Base-by-base conservation (phyloP, 2,113 vertebrate species). In the Semnopithecus entellus region DNA sequence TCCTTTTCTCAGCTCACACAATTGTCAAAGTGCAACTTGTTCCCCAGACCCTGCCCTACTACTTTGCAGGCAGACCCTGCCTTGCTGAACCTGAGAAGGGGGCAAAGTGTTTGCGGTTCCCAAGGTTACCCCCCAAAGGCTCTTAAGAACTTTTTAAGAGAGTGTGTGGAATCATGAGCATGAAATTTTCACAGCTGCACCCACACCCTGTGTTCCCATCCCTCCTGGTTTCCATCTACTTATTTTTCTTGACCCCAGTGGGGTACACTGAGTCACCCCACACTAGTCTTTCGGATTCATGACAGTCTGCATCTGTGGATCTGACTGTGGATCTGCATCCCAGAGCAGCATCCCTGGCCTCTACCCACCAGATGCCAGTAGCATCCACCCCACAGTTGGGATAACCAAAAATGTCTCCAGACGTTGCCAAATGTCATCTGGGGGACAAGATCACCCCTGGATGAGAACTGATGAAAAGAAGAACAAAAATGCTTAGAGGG, bases 101-200 rank as follows among this genome's bases (percentile, higher is more conserved):
- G 7, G 5, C 17, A 2, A 12, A 20, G 12, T n/a, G 90, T 17
- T 32, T 88, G 38, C 0, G 1, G 35, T 9, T 23, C 52, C 40
- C 55, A 7, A 55, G 38, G 25, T 30, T 2, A 23, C 25, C 23
- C 30, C 73, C 20, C 52, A 22, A 40, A 64, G 23, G 25, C 11
- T 23, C 23, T 13, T 3, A 4, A 59, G 89, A 79, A 5, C 52
- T 20, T 72, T 1, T 72, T 1, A 45, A 10, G 89, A 52, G 23
- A n/a, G 30, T 25, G 5, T 2, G 1, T 27, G 57, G 50, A 40
- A 22, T 45, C 20, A 1, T 25, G 4, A 4, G n/a, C 14, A 32
- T 8, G 35, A 22, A 7, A 13, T 30, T 7, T 4, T 9, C 50
- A 5, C 1, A 6, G 17, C 8, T 80, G 45, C 2, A 2, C 7